Conservation (phyloP, 1,140 invertebrate genomes). For the Camponotus vicinus region DNA sequence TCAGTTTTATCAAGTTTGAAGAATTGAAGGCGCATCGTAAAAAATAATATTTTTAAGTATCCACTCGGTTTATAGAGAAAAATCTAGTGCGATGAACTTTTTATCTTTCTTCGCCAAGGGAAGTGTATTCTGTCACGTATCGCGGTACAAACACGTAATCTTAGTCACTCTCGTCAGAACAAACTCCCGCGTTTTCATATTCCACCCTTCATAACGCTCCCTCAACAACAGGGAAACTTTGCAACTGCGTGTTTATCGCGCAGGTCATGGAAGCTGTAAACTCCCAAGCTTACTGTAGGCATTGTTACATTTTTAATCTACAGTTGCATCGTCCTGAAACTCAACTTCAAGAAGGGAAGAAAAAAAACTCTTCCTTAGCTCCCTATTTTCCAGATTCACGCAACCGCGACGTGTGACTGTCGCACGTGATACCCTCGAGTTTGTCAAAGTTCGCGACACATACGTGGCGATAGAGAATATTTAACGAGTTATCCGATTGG, state of each 20-base stretch:
- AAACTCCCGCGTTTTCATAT: not conserved
- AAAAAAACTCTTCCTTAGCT: not conserved
- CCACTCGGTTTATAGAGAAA: too few relatives aligned
- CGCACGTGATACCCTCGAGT: not conserved
- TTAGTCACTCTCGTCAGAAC: not conserved
- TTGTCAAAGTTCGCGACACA: conserved; percentile 25
- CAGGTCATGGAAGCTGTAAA: not conserved
- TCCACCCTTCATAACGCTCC: not conserved
- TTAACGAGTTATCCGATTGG: conserved; percentile 16
- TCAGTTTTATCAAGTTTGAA: not conserved
- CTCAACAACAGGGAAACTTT: conserved; percentile 9
- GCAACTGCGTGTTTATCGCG: not conserved
- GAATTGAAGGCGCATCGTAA: not conserved
- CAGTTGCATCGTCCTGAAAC: not conserved
- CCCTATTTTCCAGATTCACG: not conserved
- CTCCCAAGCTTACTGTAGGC: not conserved
- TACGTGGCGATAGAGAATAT: conserved; percentile 25
- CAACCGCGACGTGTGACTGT: not conserved
- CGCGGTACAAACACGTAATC: too few relatives aligned
- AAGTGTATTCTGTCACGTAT: too few relatives aligned
- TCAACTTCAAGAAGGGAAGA: not conserved
- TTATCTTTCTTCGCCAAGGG: not conserved
- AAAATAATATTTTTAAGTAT: not conserved
- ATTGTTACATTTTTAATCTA: conserved; percentile 47
- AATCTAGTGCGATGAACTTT: not conserved